phyloP scores from a whole-genome alignment of 2,797 vertebrate species.

The Melanotaenia maccullochi region DNA sequence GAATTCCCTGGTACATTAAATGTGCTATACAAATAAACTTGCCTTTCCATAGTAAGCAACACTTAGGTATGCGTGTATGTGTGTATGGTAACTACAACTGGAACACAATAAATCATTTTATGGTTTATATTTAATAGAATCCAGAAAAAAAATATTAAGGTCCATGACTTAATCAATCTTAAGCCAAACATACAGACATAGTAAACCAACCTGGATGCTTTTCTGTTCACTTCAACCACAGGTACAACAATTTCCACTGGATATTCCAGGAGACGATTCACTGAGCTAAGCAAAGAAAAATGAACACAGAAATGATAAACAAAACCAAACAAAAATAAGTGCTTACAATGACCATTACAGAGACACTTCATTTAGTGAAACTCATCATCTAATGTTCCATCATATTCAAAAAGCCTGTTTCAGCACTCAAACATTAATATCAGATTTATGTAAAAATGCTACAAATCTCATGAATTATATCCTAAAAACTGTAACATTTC shows the following conservation, averaged over 20 bases:
- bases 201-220: slow-evolving; percentile 5
- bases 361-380: slow-evolving; percentile 25
- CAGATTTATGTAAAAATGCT: slow-evolving; percentile 29
- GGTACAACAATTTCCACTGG: slow-evolving; percentile 14
- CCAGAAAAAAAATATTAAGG: slow-evolving; percentile 45
- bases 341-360: slow-evolving; percentile 13
- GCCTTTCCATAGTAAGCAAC: too few species aligned
- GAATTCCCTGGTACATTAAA: too few species aligned
- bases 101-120: slow-evolving; percentile 30
- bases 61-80: too few species aligned
- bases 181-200: slow-evolving; percentile 14
- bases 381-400: background rate
- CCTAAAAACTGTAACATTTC: slow-evolving; percentile 29
- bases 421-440: slow-evolving; percentile 15
- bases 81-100: background rate
- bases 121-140: slow-evolving; percentile 53
- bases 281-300: slow-evolving; percentile 28
- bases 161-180: slow-evolving; percentile 25
- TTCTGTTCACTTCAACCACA: slow-evolving; percentile 9
- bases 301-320: slow-evolving; percentile 27
- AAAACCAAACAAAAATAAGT: slow-evolving; percentile 17
- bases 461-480: slow-evolving; percentile 24
- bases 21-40: too few species aligned
- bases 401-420: slow-evolving; percentile 17
- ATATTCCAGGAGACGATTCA: slow-evolving; percentile 14